Evolutionary conservation across 2,113 vertebrate species (phyloP).

Genomic region (Psammodynastes pulverulentus): DNA sequence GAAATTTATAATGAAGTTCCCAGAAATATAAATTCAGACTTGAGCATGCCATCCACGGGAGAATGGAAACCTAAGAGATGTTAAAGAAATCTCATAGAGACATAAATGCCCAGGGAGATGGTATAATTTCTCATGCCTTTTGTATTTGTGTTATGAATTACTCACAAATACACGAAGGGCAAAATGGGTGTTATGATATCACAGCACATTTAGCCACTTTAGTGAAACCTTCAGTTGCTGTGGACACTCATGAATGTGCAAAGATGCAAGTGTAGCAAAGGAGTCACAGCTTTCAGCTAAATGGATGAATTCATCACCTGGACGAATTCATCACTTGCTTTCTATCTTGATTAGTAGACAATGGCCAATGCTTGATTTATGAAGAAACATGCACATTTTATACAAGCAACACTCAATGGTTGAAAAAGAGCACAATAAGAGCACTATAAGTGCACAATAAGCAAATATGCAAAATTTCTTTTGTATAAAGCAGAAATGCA

Average conservation of each 20-base stretch:
- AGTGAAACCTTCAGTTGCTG: neutral
- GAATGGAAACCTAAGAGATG: neutral
- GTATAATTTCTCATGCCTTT: neutral
- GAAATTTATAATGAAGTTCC: neutral
- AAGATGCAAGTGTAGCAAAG: neutral
- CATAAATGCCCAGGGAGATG: neutral
- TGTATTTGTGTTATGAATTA: neutral
- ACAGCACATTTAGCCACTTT: neutral
- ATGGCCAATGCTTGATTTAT: neutral
- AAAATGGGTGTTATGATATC: neutral
- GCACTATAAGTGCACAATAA: neutral
- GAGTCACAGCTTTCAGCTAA: neutral
- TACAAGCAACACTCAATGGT: neutral
- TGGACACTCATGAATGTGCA: neutral
- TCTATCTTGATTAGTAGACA: neutral
- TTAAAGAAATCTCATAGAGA: neutral
- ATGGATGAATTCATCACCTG: neutral
- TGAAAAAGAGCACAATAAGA: neutral
- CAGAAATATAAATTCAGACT: neutral
- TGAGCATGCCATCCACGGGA: neutral
- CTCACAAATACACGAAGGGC: neutral
- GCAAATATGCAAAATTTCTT: neutral
- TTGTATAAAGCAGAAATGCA: slow-evolving; percentile 14
- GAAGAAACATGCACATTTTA: neutral
- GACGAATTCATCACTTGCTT: neutral